phyloP scores from a whole-genome alignment of 2,797 vertebrate species.

The Heteromormyrus szaboi region DNA sequence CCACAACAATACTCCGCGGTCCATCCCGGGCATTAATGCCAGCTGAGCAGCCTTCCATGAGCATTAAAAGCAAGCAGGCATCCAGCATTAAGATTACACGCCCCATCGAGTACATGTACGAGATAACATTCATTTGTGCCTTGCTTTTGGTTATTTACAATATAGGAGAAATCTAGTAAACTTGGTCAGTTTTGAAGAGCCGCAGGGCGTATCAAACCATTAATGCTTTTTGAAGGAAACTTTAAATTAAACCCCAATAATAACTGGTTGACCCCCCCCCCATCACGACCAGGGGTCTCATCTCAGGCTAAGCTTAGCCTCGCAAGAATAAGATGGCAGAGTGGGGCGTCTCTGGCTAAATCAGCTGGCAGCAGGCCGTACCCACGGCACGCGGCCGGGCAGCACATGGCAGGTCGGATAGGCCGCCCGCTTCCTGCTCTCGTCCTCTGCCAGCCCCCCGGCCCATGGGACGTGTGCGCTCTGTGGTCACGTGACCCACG shows the following conservation, averaged over 20 bases:
- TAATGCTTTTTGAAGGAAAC: background rate
- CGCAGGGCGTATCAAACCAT: background rate
- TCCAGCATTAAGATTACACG: background rate
- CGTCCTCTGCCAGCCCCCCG: background rate
- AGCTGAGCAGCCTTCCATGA: conserved; percentile 7
- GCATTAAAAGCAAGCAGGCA: background rate
- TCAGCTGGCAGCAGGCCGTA: background rate
- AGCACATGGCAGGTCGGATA: background rate
- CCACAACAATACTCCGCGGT: background rate
- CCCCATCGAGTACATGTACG: background rate
- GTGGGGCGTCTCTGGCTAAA: background rate
- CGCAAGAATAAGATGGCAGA: background rate
- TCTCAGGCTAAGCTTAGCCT: background rate
- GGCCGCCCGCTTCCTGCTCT: background rate
- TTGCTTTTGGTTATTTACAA: background rate
- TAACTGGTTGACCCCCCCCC: background rate
- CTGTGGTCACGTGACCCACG: background rate
- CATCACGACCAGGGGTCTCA: background rate
- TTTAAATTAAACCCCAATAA: background rate
- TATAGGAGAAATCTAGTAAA: background rate
- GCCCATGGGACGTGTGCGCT: background rate
- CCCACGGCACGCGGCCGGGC: background rate
- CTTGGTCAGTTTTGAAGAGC: background rate
- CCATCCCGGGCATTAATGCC: background rate
- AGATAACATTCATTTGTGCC: background rate